phyloP scores from a whole-genome alignment of 1,140 invertebrate genomes.

The Trissolcus basalis region DNA sequence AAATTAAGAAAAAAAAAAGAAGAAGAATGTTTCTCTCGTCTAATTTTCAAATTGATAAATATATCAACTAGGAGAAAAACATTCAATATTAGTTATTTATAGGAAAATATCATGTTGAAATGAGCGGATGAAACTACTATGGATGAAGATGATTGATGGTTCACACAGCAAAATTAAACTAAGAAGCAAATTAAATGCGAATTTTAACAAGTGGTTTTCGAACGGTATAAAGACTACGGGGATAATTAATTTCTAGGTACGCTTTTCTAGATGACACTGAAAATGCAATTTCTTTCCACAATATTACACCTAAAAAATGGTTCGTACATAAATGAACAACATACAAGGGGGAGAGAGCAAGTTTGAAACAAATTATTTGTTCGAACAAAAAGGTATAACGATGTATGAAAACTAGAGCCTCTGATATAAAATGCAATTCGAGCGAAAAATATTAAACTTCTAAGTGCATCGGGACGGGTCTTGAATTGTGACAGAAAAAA shows the following conservation, averaged over 20 bases:
- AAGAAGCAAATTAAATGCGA: slow-evolving; percentile 49
- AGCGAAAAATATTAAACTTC: slow-evolving; percentile 53
- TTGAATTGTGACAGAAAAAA: slow-evolving; percentile 59
- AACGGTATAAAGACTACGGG: background rate
- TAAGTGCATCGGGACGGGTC: slow-evolving; percentile 63
- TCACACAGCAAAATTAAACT: slow-evolving; percentile 33
- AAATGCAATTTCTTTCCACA: too few species aligned
- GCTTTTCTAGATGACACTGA: too few species aligned
- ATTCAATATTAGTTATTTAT: background rate
- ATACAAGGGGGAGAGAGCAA: background rate
- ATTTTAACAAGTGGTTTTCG: background rate
- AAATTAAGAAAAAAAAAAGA: too few species aligned
- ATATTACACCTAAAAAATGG: too few species aligned
- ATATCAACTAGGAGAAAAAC: too few species aligned
- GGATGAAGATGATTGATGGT: slow-evolving; percentile 28
- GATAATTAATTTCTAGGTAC: too few species aligned
- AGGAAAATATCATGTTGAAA: background rate
- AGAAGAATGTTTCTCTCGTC: too few species aligned
- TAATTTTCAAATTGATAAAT: too few species aligned
- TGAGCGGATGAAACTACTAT: slow-evolving; percentile 23
- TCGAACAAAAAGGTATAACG: too few species aligned
- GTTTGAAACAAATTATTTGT: slow-evolving; percentile 2
- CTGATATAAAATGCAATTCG: slow-evolving; percentile 15
- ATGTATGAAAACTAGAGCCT: background rate
- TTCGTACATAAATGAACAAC: too few species aligned